These are phyloP conservation scores for Thunnus maccoyii DNA, from an alignment of 2,113 vertebrate species.

Conservation along the genomic window DNA sequence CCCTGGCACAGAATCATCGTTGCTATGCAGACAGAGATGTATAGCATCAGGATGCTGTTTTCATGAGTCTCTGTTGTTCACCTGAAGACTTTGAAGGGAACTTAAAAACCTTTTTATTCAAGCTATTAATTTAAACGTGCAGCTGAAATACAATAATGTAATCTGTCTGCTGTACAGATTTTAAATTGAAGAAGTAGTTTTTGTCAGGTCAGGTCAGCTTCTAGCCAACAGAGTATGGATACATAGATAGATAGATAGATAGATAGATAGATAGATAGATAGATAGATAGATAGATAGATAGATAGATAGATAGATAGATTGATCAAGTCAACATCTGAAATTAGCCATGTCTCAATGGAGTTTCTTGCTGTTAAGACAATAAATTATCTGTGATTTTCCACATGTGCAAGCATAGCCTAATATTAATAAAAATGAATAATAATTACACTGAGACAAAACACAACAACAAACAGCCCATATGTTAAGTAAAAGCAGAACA, in stretches of 20 bases:
- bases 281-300: too few relatives aligned
- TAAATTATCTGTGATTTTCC: constrained; percentile 31
- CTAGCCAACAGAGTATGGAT: neutral
- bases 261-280: too few relatives aligned
- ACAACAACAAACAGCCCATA: constrained; percentile 6
- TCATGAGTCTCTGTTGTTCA: constrained; percentile 49
- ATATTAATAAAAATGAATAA: constrained; percentile 39
- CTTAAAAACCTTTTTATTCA: constrained; percentile 49
- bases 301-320: too few relatives aligned
- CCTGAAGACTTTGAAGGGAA: constrained; percentile 39
- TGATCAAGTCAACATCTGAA: constrained; percentile 19
- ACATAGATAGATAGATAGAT: neutral
- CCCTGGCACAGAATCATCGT: constrained; percentile 54
- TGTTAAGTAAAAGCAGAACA: constrained; percentile 15
- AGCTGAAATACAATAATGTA: neutral
- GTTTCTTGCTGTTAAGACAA: constrained; percentile 26
- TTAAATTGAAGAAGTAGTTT: neutral
- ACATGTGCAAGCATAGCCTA: constrained; percentile 24
- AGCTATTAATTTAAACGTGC: constrained; percentile 26
- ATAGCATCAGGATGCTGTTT: constrained; percentile 31
- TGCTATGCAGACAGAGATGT: constrained; percentile 66
- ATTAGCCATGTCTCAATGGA: constrained; percentile 11
- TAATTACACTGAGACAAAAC: constrained; percentile 38
- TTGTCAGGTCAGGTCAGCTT: too few relatives aligned
- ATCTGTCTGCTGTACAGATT: constrained; percentile 3